Evolutionary conservation across 2,888 invertebrate genomes (phyloP).

Genomic region (Pediacus dermestoides): DNA sequence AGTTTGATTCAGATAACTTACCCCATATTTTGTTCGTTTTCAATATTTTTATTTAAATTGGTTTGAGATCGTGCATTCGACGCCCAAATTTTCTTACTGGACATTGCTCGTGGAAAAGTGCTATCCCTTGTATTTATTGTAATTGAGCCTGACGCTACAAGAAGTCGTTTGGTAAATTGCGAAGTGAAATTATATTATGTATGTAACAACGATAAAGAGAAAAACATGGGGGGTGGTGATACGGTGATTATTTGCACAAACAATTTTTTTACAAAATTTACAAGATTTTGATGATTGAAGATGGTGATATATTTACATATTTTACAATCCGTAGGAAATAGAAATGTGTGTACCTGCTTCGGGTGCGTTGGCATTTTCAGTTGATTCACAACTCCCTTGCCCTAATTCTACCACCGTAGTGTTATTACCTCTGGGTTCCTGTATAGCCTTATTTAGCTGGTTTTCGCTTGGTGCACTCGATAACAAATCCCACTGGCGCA

Average conservation of each 20-base stretch:
- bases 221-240: no score
- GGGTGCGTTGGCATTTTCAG: slow-evolving; percentile 36
- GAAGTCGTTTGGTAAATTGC: no score
- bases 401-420: slow-evolving; percentile 41
- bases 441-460: slow-evolving; percentile 35
- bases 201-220: no score
- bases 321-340: slow-evolving; percentile 33
- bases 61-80: slow-evolving; percentile 37
- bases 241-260: no score
- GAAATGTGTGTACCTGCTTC: slow-evolving; percentile 41
- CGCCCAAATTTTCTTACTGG: slow-evolving; percentile 39
- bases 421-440: slow-evolving; percentile 39
- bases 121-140: slow-evolving; percentile 45
- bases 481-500: slow-evolving; percentile 85
- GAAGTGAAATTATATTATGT: no score
- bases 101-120: slow-evolving; percentile 40
- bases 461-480: slow-evolving; percentile 63
- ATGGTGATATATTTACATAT: slow-evolving; percentile 31
- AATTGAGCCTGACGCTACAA: slow-evolving; percentile 48
- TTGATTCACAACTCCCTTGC: slow-evolving; percentile 37
- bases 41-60: slow-evolving; percentile 27
- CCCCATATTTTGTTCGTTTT: slow-evolving; percentile 23
- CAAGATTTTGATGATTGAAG: no score
- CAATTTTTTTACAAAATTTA: no score
- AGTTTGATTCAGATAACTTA: no score